These are phyloP conservation scores for Scaptomyza flava DNA, from an alignment of 2,888 invertebrate genomes.

Conservation along the genomic window DNA sequence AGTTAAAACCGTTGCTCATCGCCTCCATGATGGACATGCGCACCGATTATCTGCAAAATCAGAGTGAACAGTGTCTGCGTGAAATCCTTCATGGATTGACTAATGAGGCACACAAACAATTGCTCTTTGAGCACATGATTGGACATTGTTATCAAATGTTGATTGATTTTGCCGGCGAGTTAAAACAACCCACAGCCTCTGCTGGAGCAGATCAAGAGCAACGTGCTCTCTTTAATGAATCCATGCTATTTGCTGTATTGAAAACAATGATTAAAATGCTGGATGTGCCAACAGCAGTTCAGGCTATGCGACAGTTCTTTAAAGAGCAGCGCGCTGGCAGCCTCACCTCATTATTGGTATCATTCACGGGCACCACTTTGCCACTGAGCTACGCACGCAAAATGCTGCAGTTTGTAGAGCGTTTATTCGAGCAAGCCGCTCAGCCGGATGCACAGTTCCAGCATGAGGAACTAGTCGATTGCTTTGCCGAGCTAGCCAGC, in stretches of 20 bases:
- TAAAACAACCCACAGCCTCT: slow-evolving; percentile 46
- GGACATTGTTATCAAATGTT: slow-evolving; percentile 89
- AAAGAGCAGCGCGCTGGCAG: slow-evolving; percentile 88
- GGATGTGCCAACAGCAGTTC: slow-evolving; percentile 92
- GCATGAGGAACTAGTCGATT: slow-evolving; percentile 88
- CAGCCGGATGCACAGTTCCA: slow-evolving; percentile 87
- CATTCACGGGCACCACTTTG: slow-evolving; percentile 90
- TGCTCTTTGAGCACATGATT: slow-evolving; percentile 88
- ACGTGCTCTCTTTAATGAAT: slow-evolving; percentile 80
- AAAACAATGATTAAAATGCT: slow-evolving; percentile 94
- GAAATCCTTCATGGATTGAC: slow-evolving; percentile 59
- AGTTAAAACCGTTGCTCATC: slow-evolving; percentile 80
- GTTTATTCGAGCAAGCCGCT: slow-evolving; percentile 88
- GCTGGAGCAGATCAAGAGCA: slow-evolving; percentile 42
- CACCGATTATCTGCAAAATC: slow-evolving; percentile 90
- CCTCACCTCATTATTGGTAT: slow-evolving; percentile 91
- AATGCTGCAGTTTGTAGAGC: slow-evolving; percentile 92
- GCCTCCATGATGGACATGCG: slow-evolving; percentile 91
- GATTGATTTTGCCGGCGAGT: slow-evolving; percentile 86
- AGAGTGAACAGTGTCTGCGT: slow-evolving; percentile 87
- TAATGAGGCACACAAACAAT: slow-evolving; percentile 88
- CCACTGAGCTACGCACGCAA: slow-evolving; percentile 90
- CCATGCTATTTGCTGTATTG: slow-evolving; percentile 82
- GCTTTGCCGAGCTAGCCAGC: slow-evolving; percentile 88
- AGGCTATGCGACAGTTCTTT: slow-evolving; percentile 93